Base-by-base conservation (phyloP, 2,888 invertebrate genomes). In the Drosophila neotestacea region DNA sequence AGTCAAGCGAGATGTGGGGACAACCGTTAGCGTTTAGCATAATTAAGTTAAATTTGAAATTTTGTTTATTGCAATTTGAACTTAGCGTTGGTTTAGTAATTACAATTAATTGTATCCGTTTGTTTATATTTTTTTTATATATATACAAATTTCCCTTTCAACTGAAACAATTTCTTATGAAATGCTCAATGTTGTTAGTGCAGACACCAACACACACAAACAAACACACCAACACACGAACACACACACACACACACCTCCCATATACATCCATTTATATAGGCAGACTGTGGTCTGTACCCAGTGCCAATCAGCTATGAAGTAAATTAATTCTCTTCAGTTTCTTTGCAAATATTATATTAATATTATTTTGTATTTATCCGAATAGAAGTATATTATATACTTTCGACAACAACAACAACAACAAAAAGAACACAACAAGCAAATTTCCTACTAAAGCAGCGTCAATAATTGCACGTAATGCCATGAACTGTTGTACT, bases 401-500 rank as follows among this genome's bases (percentile, higher is more conserved):
- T 67, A 69, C 51, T 62, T 66, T 67, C 28, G 59, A 47, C 27
- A 59, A 59, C 50, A 30, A 39, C 22, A 27, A n/a, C n/a, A 52
- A 47, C 13, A 30, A 39, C 22, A 27, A 41, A 30, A 30, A 30
- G 30, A 5, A 30, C 32, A 16, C 30, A 52, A 16, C 39, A 77
- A 77, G 46, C 56, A 73, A 66, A 60, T 66, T 73, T 77, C 78
- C 78, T 79, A 77, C 66, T 63, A 70, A 66, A 67, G 79, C 79
- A 67, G 61, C 81, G 72, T 80, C 73, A 46, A 42, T 80, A 70
- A 60, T 67, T 67, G 42, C 75, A 82, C 80, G 80, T 65, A 60
- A 68, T 69, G 82, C 82, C 81, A 77, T 75, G 67, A 83, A 86
- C 81, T 84, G 79, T 84, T 84, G 81, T 81, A 86, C 79, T 72